Conservation (phyloP, 2,797 vertebrate species). For the Sebastes reedi region DNA sequence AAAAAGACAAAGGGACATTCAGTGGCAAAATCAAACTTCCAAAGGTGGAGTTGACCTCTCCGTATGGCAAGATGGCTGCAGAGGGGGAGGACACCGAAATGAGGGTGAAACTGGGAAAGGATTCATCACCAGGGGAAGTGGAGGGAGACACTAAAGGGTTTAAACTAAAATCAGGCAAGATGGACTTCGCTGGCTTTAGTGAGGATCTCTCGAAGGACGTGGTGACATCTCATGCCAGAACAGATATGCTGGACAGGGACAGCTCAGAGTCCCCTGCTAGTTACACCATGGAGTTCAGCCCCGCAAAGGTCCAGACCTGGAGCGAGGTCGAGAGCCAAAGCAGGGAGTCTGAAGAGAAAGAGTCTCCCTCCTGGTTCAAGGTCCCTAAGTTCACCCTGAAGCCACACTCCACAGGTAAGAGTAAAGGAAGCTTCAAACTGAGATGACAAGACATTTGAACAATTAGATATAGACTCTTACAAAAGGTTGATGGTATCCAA, state of each 20-base stretch:
- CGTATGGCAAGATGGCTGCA: conserved; percentile 69
- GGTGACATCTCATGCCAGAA: conserved; percentile 80
- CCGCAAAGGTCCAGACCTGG: conserved; percentile 66
- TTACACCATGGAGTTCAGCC: conserved; percentile 67
- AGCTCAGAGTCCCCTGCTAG: conserved; percentile 68
- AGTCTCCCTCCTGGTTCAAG: conserved; percentile 84
- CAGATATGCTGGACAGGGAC: conserved; percentile 80
- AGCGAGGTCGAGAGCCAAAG: conserved; percentile 50
- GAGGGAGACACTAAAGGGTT: conserved; percentile 31
- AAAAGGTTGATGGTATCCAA: not conserved
- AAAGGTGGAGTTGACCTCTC: conserved; percentile 83
- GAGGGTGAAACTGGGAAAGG: conserved; percentile 46
- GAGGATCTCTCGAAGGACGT: conserved; percentile 50
- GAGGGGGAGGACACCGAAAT: conserved; percentile 55
- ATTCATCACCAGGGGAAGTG: conserved; percentile 41
- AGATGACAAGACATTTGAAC: not conserved
- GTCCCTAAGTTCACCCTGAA: conserved; percentile 86
- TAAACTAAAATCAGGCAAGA: conserved; percentile 70
- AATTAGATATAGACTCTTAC: not conserved
- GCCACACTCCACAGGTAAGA: conserved; percentile 81
- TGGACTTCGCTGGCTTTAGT: conserved; percentile 62
- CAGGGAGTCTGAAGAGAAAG: conserved; percentile 64
- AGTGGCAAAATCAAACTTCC: conserved; percentile 83
- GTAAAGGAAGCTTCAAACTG: not conserved
- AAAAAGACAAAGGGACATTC: conserved; percentile 68